Percentiles rank a stretch among this genome's conserved stretches.
Evolutionary conservation across 2,113 vertebrate genomes (phyloP).

Genomic region (Trematocara marginatum): DNA sequence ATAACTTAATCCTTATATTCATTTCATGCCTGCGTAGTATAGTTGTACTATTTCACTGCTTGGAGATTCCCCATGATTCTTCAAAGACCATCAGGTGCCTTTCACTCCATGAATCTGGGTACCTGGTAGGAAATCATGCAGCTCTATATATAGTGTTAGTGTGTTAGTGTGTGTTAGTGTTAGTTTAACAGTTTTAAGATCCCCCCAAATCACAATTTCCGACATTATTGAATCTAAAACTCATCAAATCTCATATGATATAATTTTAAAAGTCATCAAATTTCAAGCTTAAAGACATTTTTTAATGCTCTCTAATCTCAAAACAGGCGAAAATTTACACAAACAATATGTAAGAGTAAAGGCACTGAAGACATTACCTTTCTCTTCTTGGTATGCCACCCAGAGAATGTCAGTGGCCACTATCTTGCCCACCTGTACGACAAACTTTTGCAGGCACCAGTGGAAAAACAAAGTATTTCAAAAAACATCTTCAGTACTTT

Average conservation of each 20-base stretch:
- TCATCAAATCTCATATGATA: not conserved
- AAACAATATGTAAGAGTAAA: not conserved
- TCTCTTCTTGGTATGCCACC: not conserved
- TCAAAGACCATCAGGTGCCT: not conserved
- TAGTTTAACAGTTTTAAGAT: not conserved
- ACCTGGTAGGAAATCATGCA: not conserved
- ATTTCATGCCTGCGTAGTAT: not conserved
- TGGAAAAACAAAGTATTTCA: not conserved
- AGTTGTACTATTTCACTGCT: not conserved
- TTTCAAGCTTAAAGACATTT: not conserved
- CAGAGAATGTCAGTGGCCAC: not conserved
- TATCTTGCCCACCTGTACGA: not conserved
- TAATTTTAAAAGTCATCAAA: not conserved
- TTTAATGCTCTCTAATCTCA: not conserved
- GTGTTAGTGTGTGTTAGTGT: not conserved
- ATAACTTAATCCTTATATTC: not conserved
- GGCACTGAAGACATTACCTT: not conserved
- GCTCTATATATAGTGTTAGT: not conserved
- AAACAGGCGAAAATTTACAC: not conserved
- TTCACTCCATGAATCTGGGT: not conserved
- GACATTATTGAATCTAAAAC: not conserved
- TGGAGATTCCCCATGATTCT: not conserved
- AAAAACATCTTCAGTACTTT: not conserved
- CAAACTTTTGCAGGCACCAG: not conserved
- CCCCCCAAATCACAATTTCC: not conserved